A percentile compares a stretch with the other conserved stretches of the same genome.
phyloP scores from a whole-genome alignment of 2,888 invertebrate genomes.

The Marasmarcha lunaedactyla region DNA sequence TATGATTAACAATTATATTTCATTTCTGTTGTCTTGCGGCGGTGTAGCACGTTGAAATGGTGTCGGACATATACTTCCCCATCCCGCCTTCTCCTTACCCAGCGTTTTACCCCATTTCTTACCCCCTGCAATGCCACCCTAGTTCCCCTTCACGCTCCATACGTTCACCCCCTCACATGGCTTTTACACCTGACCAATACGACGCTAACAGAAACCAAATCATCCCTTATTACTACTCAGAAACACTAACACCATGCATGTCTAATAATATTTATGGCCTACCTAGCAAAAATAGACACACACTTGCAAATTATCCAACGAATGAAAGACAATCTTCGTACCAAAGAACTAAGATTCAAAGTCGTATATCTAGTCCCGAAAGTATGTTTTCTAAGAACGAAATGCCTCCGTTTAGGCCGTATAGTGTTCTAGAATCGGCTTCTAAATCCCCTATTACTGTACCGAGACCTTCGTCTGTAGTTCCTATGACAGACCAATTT shows the following conservation, averaged over 20 bases:
- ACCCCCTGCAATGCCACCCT: slow-evolving; percentile 60
- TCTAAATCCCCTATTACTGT: slow-evolving; percentile 35
- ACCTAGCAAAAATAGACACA: slow-evolving; percentile 46
- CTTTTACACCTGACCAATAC: slow-evolving; percentile 48
- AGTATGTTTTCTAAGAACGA: slow-evolving; percentile 31
- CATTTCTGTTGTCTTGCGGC: slow-evolving; percentile 64
- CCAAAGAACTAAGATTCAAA: slow-evolving; percentile 33
- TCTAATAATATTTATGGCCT: slow-evolving; percentile 47
- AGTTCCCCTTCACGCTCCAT: slow-evolving; percentile 37
- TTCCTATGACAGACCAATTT: slow-evolving; percentile 56
- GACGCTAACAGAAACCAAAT: slow-evolving; percentile 71
- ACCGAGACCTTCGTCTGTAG: slow-evolving; percentile 53
- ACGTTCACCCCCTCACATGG: slow-evolving; percentile 45
- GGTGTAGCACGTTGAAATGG: slow-evolving; percentile 79
- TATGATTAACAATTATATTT: slow-evolving; percentile 47
- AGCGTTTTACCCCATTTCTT: slow-evolving; percentile 53
- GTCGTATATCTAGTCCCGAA: slow-evolving; percentile 35
- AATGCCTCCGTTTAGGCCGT: slow-evolving; percentile 44
- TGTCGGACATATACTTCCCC: slow-evolving; percentile 80
- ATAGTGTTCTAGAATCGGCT: slow-evolving; percentile 52
- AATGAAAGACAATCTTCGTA: slow-evolving; percentile 41
- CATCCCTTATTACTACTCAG: slow-evolving; percentile 60
- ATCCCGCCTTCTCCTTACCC: slow-evolving; percentile 57
- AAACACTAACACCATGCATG: slow-evolving; percentile 55
- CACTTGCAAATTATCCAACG: slow-evolving; percentile 40